phyloP scores from a whole-genome alignment of 2,113 vertebrate genomes.

The Stigmatopora argus region DNA sequence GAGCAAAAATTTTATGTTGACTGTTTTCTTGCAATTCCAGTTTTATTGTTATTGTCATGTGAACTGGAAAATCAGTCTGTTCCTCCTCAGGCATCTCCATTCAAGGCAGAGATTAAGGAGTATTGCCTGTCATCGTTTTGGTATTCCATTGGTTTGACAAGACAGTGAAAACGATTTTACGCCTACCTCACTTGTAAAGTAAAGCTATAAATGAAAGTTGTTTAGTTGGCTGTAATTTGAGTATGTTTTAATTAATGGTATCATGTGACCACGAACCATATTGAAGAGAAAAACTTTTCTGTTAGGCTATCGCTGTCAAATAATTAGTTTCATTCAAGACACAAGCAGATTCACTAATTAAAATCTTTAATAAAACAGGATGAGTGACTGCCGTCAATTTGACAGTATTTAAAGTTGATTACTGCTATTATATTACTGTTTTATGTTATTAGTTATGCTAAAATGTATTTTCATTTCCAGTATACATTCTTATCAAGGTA shows the following conservation, averaged over 20 bases:
- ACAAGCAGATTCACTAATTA: background rate
- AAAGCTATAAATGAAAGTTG: background rate
- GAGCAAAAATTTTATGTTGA: conserved; percentile 82
- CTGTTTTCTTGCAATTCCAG: conserved; percentile 68
- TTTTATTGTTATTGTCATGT: conserved; percentile 88
- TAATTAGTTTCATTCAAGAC: background rate
- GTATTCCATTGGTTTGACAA: conserved; percentile 26
- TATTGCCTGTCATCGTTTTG: conserved; percentile 48
- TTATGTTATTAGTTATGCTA: too few relatives aligned
- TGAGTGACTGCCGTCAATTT: background rate
- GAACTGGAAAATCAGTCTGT: conserved; percentile 77
- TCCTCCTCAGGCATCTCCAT: conserved; percentile 84
- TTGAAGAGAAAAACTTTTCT: background rate
- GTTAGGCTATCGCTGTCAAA: background rate
- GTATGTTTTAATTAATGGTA: background rate
- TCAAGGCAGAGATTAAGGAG: conserved; percentile 64
- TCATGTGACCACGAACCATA: background rate
- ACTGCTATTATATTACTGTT: background rate
- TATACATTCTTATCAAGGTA: too few relatives aligned
- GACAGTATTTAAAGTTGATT: background rate
- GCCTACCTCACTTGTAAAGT: background rate
- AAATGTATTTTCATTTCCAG: too few relatives aligned
- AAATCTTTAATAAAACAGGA: conserved; percentile 27
- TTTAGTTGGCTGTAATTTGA: background rate
- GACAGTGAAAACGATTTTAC: background rate